Evolutionary conservation across 2,888 invertebrate species (phyloP), one percentile per base, ranked within the genome.

Genomic region (Eulithis prunata): DNA sequence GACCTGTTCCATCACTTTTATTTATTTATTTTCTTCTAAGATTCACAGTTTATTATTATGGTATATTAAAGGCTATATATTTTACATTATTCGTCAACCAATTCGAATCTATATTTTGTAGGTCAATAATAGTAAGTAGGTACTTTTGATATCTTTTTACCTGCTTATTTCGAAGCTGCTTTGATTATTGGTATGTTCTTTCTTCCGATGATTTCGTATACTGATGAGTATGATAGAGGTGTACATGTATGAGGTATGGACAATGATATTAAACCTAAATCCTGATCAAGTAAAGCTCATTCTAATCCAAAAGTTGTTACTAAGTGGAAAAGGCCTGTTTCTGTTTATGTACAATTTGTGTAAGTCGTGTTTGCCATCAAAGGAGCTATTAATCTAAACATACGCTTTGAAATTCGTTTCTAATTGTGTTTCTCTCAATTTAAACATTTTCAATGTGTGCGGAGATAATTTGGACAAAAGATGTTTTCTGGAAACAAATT

Each of bases 331-430:
- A 58, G 4, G 12, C 49, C 55, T 36, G 12, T 10, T 56, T 28
- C 55, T 36, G 12, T 10, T 56, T 28, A 43, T 21, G 28, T 62
- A 56, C 47, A 59, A 67, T 57, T 66, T 58, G 62, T 38, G 56
- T 55, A 21, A 57, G 57, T 57, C 51, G 58, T 59, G 56, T 59
- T 56, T 60, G 53, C 60, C 38, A 55, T 57, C 53, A 58, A 63
- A 57, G 63, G 38, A 53, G 53, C 45, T 13, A 46, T 57, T 63
- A 46, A 53, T 57, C 52, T 57, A 62, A 63, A 53, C 46, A 21
- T 47, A 51, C 56, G 32, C 60, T 54, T 45, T 52, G 53, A 59
- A 65, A 52, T 57, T 57, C 21, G 46, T 57, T 61, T 61, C 56
- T 62, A 38, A 36, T 51, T 55, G 14, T 54, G 41, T 41, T 38